Percentiles rank a stretch among this genome's conserved stretches.
Evolutionary conservation across 2,797 vertebrate species (phyloP).

Genomic region (Girardinus metallicus): DNA sequence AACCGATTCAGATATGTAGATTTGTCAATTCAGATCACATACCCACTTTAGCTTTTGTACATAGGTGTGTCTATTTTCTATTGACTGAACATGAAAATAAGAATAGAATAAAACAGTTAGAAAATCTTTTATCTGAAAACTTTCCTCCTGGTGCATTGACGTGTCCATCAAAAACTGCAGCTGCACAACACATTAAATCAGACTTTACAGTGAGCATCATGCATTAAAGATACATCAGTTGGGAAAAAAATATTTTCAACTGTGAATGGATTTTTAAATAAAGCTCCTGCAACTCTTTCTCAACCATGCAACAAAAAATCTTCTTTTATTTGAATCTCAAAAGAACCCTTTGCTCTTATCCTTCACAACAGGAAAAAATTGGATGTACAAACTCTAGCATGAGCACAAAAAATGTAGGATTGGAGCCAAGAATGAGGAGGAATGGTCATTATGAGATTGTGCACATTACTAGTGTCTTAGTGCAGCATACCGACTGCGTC

Average conservation of each 20-base stretch:
- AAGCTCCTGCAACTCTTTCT: too few species aligned
- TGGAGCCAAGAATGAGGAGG: not conserved
- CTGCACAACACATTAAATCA: not conserved
- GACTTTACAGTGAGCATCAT: not conserved
- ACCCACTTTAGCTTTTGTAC: not conserved
- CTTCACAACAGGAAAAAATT: not conserved
- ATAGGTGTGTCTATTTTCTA: not conserved
- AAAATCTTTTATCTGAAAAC: not conserved
- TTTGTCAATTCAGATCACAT: not conserved
- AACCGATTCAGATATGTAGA: not conserved
- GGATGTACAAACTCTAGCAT: not conserved
- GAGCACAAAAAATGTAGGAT: not conserved
- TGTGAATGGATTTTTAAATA: too few species aligned
- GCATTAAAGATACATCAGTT: not conserved
- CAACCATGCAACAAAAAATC: not conserved
- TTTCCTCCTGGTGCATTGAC: not conserved
- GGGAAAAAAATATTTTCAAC: not conserved
- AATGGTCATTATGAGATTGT: not conserved
- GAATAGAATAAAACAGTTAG: not conserved
- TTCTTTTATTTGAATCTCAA: not conserved
- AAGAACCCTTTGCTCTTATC: not conserved
- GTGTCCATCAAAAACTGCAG: not conserved
- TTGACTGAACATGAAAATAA: not conserved
- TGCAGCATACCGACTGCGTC: constrained; percentile 82
- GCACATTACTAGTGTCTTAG: not conserved